These are phyloP conservation scores for Diachasma alloeum DNA, from an alignment of 1,140 invertebrate species.

Conservation along the genomic window DNA sequence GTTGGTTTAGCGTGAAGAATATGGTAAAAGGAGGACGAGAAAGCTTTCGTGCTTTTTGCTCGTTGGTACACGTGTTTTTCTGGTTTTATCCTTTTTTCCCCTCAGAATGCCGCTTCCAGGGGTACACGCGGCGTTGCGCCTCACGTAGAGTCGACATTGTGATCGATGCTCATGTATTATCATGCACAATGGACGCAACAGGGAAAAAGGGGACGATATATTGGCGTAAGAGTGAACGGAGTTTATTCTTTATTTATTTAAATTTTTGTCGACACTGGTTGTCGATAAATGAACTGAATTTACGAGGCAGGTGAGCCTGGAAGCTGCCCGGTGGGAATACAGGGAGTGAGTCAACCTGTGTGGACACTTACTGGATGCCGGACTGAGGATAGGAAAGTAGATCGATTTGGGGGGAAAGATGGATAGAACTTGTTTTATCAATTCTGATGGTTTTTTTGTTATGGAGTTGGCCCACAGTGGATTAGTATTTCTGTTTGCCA, in stretches of 20 bases:
- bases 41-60: neutral
- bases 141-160: neutral
- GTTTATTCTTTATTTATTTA: neutral
- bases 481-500: too few species aligned
- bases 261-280: neutral
- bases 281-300: neutral
- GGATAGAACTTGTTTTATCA: too few species aligned
- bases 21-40: neutral
- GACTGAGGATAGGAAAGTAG: neutral
- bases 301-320: neutral
- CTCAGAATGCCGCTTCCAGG: neutral
- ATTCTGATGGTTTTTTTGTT: too few species aligned
- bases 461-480: too few species aligned
- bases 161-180: neutral
- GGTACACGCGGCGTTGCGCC: neutral
- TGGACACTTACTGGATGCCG: neutral
- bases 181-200: neutral
- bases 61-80: neutral
- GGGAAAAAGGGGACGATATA: neutral
- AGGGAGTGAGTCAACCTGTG: neutral
- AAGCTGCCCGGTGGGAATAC: neutral
- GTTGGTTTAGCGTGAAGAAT: neutral
- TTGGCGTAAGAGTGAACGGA: neutral
- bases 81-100: neutral
- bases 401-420: neutral